These are phyloP conservation scores for Halcyon badia DNA, from an alignment of 2,797 vertebrate genomes.

Conservation along the genomic window DNA sequence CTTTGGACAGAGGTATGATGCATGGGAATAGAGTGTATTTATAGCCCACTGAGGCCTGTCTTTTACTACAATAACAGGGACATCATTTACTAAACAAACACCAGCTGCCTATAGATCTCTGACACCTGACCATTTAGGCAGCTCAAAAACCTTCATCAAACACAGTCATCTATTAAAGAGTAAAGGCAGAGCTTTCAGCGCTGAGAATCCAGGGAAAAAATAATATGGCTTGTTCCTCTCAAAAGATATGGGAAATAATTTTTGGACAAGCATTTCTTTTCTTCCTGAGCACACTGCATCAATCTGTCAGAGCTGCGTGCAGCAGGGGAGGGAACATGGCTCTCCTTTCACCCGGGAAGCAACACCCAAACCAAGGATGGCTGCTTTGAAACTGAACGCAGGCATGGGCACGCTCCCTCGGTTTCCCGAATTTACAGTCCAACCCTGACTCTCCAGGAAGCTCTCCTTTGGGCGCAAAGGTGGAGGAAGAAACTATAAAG, in stretches of 20 bases:
- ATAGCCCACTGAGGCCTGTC: constrained; percentile 28
- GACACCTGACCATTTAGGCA: constrained; percentile 22
- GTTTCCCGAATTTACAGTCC: not conserved
- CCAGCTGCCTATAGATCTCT: constrained; percentile 47
- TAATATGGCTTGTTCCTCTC: not conserved
- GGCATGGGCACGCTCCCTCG: fast-evolving
- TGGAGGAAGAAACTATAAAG: not conserved
- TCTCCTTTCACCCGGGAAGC: not conserved
- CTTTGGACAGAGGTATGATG: not conserved
- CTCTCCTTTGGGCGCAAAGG: not conserved
- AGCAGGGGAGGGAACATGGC: not conserved
- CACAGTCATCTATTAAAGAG: constrained; percentile 3
- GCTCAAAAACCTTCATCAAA: constrained; percentile 60
- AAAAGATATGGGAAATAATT: constrained; percentile 26
- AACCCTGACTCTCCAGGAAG: not conserved
- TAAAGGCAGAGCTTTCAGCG: constrained; percentile 34
- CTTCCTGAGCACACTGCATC: not conserved
- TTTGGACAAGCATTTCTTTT: constrained; percentile 20
- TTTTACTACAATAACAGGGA: constrained; percentile 55
- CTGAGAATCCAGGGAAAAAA: not conserved
- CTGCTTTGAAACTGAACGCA: not conserved
- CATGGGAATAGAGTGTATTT: constrained; percentile 3
- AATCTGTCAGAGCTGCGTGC: not conserved
- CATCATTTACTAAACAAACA: constrained; percentile 71
- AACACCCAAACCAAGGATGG: not conserved